Base-by-base conservation (phyloP, 2,888 invertebrate genomes). In the Nomada flava region DNA sequence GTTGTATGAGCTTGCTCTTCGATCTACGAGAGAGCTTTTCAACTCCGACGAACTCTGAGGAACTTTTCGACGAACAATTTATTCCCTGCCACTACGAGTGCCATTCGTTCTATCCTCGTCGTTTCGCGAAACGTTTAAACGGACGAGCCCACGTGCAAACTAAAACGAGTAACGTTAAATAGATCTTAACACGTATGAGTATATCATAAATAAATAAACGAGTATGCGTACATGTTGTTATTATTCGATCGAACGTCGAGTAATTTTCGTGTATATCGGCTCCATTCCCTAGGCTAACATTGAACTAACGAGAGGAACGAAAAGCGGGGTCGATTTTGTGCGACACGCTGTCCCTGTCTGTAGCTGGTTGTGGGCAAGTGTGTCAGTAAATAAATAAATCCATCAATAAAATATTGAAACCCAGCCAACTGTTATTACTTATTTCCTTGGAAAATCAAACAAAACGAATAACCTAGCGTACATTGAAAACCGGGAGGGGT, bases 301-400 rank as follows among this genome's bases (percentile, higher is more conserved):
- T 65, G 65, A 62, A 65, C 29, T 5, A 5, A 29, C 36, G 36
- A 1, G 36, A 36, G 5, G 5, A 5, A 36, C 36, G 36, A 36
- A 7, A 36, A 36, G 36, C 36, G 26, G 15, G 63, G 72, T 15
- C 57, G 36, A 73, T 73, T 73, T 73, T 52, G 52, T 73, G 73
- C 50, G 64, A 65, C 53, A 20, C 52, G 20, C 13, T 36, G 13
- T 23, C 42, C 29, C 52, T 68, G 63, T 36, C 74, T 52, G 74
- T 65, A 65, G 59, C 36, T 52, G 74, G n/a, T 15, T 23, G 42
- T 7, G 42, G 57, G 60, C 79, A 62, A 67, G 79, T 29, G 68
- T 81, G 73, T 80, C 80, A 55, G 50, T 65, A 52, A 81, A 60
- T 47, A 50, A 69, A 29, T 79, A 52, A 81, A 81, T 64, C 59